These are phyloP conservation scores for Mustela lutreola DNA, from an alignment of 2,113 vertebrate species.

Conservation along the genomic window DNA sequence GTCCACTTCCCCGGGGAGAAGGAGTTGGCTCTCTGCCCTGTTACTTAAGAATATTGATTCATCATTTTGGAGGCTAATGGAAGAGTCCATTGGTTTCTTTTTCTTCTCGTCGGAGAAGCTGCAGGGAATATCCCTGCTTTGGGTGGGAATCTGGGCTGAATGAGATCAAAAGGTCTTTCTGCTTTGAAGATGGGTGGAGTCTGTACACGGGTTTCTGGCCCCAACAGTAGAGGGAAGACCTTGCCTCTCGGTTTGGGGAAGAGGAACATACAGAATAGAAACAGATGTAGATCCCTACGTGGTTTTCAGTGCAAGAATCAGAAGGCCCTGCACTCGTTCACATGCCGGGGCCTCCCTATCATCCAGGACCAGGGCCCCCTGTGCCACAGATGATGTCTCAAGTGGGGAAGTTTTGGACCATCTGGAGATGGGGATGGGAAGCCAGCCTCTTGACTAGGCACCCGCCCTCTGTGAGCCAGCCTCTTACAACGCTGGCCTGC, in stretches of 20 bases:
- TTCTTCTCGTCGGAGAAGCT: not conserved
- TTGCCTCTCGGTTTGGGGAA: not conserved
- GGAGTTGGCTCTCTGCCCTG: not conserved
- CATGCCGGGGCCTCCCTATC: rapidly evolving
- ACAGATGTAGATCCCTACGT: not conserved
- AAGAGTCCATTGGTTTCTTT: not conserved
- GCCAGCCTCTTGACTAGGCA: not conserved
- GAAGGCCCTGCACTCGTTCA: not conserved
- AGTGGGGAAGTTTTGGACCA: not conserved
- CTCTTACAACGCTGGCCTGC: not conserved
- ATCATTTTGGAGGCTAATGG: not conserved
- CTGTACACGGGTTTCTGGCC: not conserved
- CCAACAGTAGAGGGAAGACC: not conserved
- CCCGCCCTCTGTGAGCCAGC: not conserved
- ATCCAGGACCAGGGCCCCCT: rapidly evolving
- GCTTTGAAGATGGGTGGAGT: not conserved
- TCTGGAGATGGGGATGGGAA: not conserved
- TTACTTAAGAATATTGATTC: slow-evolving; percentile 24
- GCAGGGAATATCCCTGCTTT: not conserved
- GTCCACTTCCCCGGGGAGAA: not conserved
- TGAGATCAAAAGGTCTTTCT: not conserved
- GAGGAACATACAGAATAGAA: not conserved
- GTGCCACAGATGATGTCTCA: not conserved
- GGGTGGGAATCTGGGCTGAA: not conserved
- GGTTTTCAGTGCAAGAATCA: not conserved